These are phyloP conservation scores for Phoxinus dragarum DNA, from an alignment of 2,797 vertebrate genomes.

Conservation along the genomic window DNA sequence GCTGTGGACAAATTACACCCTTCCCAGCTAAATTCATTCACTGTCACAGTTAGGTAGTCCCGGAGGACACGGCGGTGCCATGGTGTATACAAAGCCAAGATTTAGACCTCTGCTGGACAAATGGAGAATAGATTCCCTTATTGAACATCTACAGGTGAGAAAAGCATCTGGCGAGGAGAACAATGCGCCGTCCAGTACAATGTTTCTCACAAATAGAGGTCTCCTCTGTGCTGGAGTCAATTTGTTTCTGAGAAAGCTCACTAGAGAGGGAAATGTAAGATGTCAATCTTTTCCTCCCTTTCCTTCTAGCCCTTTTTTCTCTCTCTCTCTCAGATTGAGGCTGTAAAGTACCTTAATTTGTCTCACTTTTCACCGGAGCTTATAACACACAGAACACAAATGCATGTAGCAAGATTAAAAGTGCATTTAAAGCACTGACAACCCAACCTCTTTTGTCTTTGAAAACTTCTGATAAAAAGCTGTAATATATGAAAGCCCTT, in stretches of 20 bases:
- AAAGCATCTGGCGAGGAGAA: neutral
- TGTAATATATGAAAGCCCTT: constrained; percentile 36
- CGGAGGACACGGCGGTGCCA: constrained; percentile 12
- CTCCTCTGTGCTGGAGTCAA: constrained; percentile 1
- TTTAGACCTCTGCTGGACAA: constrained; percentile 45
- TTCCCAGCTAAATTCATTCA: constrained; percentile 50
- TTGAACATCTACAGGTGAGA: constrained; percentile 17
- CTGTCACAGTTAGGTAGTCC: constrained; percentile 36
- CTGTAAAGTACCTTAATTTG: constrained; percentile 18
- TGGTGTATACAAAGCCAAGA: constrained; percentile 18
- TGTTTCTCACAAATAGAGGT: constrained; percentile 18
- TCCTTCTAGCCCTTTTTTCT: neutral
- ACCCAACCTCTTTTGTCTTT: neutral
- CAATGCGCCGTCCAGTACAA: neutral
- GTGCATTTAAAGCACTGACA: neutral
- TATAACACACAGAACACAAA: constrained; percentile 17
- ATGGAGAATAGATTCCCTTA: constrained; percentile 8
- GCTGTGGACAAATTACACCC: constrained; percentile 47
- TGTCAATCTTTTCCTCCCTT: neutral
- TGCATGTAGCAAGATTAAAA: neutral
- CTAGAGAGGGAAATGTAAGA: constrained; percentile 5
- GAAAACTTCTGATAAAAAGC: neutral
- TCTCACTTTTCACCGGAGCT: neutral
- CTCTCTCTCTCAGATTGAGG: neutral
- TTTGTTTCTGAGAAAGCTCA: constrained; percentile 29